phyloP scores from a whole-genome alignment of 2,888 invertebrate species.

The Colletes collaris region DNA sequence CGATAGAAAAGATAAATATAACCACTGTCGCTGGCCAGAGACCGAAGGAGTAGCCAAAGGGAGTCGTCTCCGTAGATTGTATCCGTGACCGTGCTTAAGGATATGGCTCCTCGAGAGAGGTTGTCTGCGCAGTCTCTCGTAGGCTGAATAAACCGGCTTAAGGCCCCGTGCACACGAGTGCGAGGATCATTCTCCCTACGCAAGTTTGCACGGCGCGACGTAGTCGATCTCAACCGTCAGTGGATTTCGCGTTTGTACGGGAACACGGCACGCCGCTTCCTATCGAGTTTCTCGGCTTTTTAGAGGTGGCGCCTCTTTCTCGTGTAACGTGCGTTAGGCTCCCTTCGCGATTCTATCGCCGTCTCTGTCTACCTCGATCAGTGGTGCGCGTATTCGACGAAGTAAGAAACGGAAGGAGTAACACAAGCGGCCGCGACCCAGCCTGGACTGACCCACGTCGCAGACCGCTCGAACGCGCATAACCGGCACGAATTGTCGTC shows the following conservation, averaged over 20 bases:
- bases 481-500: constrained; percentile 57
- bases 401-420: constrained; percentile 46
- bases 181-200: constrained; percentile 32
- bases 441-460: constrained; percentile 60
- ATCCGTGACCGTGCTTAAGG: constrained; percentile 35
- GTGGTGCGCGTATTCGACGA: constrained; percentile 14
- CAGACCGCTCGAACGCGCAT: constrained; percentile 44
- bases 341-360: constrained; percentile 30
- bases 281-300: constrained; percentile 60
- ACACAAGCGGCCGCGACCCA: constrained; percentile 48
- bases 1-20: constrained; percentile 55
- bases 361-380: constrained; percentile 10
- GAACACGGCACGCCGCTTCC: constrained; percentile 35
- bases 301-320: constrained; percentile 67
- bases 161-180: constrained; percentile 45
- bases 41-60: constrained; percentile 23
- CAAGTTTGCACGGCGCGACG: constrained; percentile 44
- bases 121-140: constrained; percentile 24
- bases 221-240: constrained; percentile 47
- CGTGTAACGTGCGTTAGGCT: constrained; percentile 46
- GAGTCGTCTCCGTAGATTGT: constrained; percentile 18
- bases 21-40: constrained; percentile 36
- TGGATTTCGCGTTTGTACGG: constrained; percentile 60
- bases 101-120: constrained; percentile 19
- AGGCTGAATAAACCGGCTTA: constrained; percentile 39